Base-by-base conservation (phyloP, 2,113 vertebrate species). In the Syngnathoides biaculeatus region DNA sequence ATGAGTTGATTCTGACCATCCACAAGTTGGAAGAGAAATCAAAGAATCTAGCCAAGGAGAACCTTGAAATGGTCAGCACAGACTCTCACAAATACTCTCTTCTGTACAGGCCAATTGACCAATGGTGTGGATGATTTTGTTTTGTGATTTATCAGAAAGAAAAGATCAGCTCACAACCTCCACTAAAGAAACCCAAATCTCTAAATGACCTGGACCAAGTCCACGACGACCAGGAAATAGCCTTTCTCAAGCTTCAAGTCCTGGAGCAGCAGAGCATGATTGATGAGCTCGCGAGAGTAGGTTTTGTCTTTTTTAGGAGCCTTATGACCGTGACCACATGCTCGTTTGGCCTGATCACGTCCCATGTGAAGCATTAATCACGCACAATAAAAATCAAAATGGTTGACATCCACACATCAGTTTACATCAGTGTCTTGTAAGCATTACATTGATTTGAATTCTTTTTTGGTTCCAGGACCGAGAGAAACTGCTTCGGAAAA, bases 131-230 rank as follows among this genome's bases (percentile, higher is more conserved):
- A 8, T 30, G 42, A 48, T 65, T n/a, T 52, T 65, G 13, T 82
- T 74, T n/a, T n/a, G n/a, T 86, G 14, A 62, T 67, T 81, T n/a
- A 72, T 40, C 79, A 99, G 97, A 96, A 93, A 91, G 97, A 99
- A 80, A 95, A 96, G 89, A 96, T 98, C 43, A 93, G 93, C 74
- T 94, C 94, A 19, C 95, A 99, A 73, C 93, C 95, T 68, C 96
- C 96, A 11, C 71, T 99, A 79, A 99, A 98, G 88, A 99, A 98
- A 77, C 92, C 95, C 63, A 96, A 95, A 89, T 99, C 97, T 80
- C 90, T 99, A 61, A 99, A 99, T 84, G 96, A 99, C 79, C 89
- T 99, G 77, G 97, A 99, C 84, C 96, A 98, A 88, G 97, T 95
- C 42, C 95, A 95, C 0, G 97, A 99, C 79, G 96, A 99, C 67